A percentile compares a stretch with the other conserved stretches of the same genome.
Evolutionary conservation across 2,797 vertebrate genomes (phyloP).

Genomic region (Setipinna tenuifilis): DNA sequence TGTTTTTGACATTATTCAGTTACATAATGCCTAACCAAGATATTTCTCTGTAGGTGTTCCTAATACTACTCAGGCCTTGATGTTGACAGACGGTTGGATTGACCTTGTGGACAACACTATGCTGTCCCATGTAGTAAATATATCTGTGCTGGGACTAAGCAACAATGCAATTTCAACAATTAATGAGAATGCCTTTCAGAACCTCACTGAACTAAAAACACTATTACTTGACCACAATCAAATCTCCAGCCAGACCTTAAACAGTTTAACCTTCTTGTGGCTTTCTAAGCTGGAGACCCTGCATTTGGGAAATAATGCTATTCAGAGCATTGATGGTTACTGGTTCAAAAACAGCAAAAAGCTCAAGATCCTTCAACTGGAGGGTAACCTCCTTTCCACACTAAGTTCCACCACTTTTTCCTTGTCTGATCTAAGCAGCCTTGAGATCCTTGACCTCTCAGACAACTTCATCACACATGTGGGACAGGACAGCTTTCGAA

Average conservation of each 20-base stretch:
- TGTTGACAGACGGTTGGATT: constrained; percentile 78
- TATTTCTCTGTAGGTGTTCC: constrained; percentile 67
- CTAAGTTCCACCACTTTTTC: constrained; percentile 72
- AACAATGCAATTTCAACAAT: constrained; percentile 74
- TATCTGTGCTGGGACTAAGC: constrained; percentile 78
- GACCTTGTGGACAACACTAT: constrained; percentile 65
- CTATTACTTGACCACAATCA: constrained; percentile 79
- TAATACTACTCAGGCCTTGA: constrained; percentile 70
- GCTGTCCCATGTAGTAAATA: constrained; percentile 72
- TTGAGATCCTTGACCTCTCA: constrained; percentile 80
- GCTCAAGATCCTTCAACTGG: constrained; percentile 74
- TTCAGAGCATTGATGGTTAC: constrained; percentile 62
- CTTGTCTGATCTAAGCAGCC: constrained; percentile 62
- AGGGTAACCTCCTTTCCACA: constrained; percentile 76
- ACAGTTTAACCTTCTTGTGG: constrained; percentile 68
- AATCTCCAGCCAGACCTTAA: constrained; percentile 71
- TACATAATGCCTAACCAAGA: neutral
- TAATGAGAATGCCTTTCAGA: constrained; percentile 67
- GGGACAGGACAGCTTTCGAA: constrained; percentile 69
- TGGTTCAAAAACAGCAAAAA: constrained; percentile 72
- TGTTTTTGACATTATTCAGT: neutral
- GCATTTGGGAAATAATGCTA: constrained; percentile 74
- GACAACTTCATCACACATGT: constrained; percentile 77
- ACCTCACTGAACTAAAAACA: constrained; percentile 68
- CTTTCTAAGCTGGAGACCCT: constrained; percentile 73